Evolutionary conservation across 1,140 invertebrate species (phyloP).

Genomic region (Ips typographus): DNA sequence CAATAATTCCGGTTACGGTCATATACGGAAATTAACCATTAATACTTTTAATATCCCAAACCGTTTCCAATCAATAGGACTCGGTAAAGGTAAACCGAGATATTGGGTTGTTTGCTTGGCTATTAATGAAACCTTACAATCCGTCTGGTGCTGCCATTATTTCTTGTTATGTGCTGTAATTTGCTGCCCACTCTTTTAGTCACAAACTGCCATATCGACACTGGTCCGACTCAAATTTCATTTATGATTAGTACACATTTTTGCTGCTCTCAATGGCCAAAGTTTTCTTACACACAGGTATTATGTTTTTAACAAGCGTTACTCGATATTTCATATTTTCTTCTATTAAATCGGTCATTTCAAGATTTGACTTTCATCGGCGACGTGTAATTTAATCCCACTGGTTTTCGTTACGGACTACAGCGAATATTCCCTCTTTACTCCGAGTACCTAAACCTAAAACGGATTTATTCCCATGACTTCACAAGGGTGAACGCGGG

Average conservation of each 20-base stretch:
- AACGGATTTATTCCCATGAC: constrained; percentile 31
- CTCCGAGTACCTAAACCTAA: constrained; percentile 12
- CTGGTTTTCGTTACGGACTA: neutral
- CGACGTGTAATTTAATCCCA: neutral
- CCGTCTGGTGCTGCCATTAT: constrained; percentile 44
- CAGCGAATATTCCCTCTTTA: constrained; percentile 11
- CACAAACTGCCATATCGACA: constrained; percentile 42
- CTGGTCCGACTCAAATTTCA: neutral
- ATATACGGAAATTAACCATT: no score
- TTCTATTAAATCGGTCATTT: constrained; percentile 20
- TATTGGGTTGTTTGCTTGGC: constrained; percentile 41
- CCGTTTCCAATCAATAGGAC: no score
- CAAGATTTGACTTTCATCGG: constrained; percentile 18
- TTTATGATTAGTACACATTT: neutral
- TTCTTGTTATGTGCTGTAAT: constrained; percentile 45
- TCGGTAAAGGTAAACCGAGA: constrained; percentile 36
- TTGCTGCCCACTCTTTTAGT: constrained; percentile 37
- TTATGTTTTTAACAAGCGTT: constrained; percentile 30
- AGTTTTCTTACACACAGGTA: constrained; percentile 5
- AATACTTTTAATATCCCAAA: no score
- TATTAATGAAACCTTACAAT: constrained; percentile 43
- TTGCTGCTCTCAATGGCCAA: neutral
- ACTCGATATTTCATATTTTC: constrained; percentile 22
- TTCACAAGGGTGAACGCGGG: constrained; percentile 25
- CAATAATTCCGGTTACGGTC: neutral